Percentiles rank a stretch among this genome's conserved stretches.
Conservation (phyloP, 2,888 invertebrate species). For the Sarcophaga rosellei region DNA sequence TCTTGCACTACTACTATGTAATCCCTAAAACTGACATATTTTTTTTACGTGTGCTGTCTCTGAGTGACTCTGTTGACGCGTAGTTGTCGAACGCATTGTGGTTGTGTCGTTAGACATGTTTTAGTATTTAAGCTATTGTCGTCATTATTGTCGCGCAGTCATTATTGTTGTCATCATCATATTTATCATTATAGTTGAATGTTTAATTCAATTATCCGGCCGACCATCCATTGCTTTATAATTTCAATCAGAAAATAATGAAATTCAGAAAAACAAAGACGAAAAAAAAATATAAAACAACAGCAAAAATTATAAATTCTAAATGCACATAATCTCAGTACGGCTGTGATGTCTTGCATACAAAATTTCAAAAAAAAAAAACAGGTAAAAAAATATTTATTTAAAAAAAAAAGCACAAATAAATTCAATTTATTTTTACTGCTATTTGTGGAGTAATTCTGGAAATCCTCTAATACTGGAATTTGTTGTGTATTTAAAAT, state of each 20-base stretch:
- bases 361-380: slow-evolving; percentile 15
- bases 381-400: too few species aligned
- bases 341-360: slow-evolving; percentile 51
- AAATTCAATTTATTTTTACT: too few species aligned
- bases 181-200: slow-evolving; percentile 41
- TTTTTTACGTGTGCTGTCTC: too few species aligned
- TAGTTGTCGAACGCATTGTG: too few species aligned
- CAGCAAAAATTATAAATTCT: slow-evolving; percentile 47
- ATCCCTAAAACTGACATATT: too few species aligned
- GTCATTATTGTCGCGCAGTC: background rate
- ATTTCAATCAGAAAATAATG: slow-evolving; percentile 1
- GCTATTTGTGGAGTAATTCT: too few species aligned
- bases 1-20: too few species aligned
- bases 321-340: slow-evolving; percentile 43
- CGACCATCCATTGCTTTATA: slow-evolving; percentile 42
- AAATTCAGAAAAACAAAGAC: background rate
- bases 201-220: slow-evolving; percentile 58
- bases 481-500: too few species aligned
- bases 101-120: too few species aligned
- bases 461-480: too few species aligned
- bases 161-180: slow-evolving; percentile 7
- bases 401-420: too few species aligned
- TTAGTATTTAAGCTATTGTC: slow-evolving; percentile 19
- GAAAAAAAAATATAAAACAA: background rate
- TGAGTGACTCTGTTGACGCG: too few species aligned